A percentile compares a stretch with the other conserved stretches of the same genome.
These are phyloP conservation scores for Drosophila simulans DNA, from an alignment of 1,140 invertebrate species.

Conservation along the genomic window DNA sequence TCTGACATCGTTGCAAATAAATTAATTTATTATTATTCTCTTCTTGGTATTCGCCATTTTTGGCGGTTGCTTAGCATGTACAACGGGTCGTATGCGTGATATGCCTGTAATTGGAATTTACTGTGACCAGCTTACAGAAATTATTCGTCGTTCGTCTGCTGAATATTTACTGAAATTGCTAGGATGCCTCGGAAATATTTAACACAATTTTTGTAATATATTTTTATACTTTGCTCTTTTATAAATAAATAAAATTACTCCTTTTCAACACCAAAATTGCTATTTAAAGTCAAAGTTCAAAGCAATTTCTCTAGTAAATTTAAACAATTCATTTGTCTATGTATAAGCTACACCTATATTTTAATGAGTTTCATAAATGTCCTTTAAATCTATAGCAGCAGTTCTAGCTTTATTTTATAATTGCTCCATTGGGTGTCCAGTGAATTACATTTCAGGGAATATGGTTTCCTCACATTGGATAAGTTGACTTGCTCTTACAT, in stretches of 20 bases:
- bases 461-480: not conserved
- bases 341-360: too few relatives aligned
- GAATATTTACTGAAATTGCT: slow-evolving; percentile 18
- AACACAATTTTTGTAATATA: not conserved
- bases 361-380: too few relatives aligned
- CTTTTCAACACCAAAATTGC: not conserved
- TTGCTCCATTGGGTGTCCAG: not conserved
- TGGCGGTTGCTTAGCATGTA: slow-evolving; percentile 64
- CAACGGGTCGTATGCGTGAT: slow-evolving; percentile 71
- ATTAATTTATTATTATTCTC: slow-evolving; percentile 79
- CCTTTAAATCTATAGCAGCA: too few relatives aligned
- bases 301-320: not conserved
- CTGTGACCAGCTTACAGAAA: slow-evolving; percentile 43
- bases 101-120: slow-evolving; percentile 79
- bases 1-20: slow-evolving; percentile 74
- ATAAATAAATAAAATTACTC: not conserved
- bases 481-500: not conserved
- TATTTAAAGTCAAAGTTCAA: not conserved
- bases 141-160: slow-evolving; percentile 13
- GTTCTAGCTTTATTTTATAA: not conserved
- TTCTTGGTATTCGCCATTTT: slow-evolving; percentile 39
- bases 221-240: not conserved
- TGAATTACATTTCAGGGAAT: not conserved
- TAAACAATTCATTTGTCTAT: not conserved
- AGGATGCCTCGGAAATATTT: slow-evolving; percentile 1